These are phyloP conservation scores for Salvelinus alpinus DNA, from an alignment of 2,113 vertebrate genomes.

Conservation along the genomic window DNA sequence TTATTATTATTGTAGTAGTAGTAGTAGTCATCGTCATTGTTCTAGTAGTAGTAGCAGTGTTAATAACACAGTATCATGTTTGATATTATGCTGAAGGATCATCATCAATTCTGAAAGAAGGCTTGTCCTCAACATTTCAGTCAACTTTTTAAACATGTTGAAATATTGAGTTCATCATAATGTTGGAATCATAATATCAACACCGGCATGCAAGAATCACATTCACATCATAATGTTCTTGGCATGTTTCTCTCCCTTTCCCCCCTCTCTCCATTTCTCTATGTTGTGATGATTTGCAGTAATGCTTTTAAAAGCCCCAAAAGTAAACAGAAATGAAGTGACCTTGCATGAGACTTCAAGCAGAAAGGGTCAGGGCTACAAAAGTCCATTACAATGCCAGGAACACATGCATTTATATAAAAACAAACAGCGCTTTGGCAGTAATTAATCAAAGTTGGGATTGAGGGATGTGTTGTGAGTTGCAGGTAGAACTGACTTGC, in stretches of 20 bases:
- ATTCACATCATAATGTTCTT: not conserved
- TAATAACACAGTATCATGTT: too few relatives aligned
- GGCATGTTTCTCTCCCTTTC: slow-evolving; percentile 15
- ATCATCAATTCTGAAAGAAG: too few relatives aligned
- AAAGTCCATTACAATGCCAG: slow-evolving; percentile 76
- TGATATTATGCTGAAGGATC: too few relatives aligned
- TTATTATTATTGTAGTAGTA: too few relatives aligned
- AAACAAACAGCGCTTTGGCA: slow-evolving; percentile 69
- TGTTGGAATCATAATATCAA: not conserved
- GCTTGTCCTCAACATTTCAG: too few relatives aligned
- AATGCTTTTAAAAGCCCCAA: slow-evolving; percentile 90
- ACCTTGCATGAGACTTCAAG: slow-evolving; percentile 89
- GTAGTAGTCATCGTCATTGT: too few relatives aligned
- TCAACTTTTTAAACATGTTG: not conserved
- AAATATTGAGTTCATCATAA: not conserved
- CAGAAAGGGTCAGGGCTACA: slow-evolving; percentile 88
- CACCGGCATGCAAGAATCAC: not conserved
- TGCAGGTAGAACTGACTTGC: slow-evolving; percentile 12
- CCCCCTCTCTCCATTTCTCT: slow-evolving; percentile 9
- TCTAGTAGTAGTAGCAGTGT: too few relatives aligned
- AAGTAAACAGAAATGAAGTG: slow-evolving; percentile 92
- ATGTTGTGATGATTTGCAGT: slow-evolving; percentile 84
- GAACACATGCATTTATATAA: slow-evolving; percentile 57
- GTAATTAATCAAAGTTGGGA: slow-evolving; percentile 64
- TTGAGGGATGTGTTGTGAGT: slow-evolving; percentile 6